phyloP scores from a whole-genome alignment of 2,797 vertebrate species.

The Megaceryle alcyon region DNA sequence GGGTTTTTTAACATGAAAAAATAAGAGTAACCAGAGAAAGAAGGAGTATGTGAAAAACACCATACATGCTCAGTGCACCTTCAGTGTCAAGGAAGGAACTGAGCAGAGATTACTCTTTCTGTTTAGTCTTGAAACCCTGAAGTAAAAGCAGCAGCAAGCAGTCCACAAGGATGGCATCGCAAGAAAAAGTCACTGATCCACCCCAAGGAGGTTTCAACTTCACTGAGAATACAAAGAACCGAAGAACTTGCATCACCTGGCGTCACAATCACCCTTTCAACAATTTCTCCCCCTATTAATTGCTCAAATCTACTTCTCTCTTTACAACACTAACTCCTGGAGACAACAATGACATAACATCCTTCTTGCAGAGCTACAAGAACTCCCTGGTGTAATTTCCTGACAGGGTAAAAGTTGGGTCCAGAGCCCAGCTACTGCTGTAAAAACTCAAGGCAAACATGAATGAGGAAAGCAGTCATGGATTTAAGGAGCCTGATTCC shows the following conservation, averaged over 20 bases:
- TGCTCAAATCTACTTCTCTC: neutral
- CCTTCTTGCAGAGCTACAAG: neutral
- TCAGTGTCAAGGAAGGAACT: neutral
- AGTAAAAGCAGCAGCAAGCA: neutral
- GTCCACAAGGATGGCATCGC: rapidly evolving
- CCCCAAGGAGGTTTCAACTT: neutral
- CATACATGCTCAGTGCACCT: neutral
- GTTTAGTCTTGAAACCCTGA: neutral
- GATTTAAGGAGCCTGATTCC: neutral
- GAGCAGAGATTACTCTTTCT: neutral
- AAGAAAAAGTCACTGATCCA: neutral
- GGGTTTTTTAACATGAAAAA: neutral
- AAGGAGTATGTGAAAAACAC: neutral
- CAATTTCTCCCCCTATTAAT: neutral
- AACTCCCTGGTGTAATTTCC: neutral
- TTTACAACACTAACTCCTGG: neutral
- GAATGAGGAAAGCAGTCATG: neutral
- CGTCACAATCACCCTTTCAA: neutral
- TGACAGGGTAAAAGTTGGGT: neutral
- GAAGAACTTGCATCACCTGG: neutral
- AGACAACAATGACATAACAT: rapidly evolving
- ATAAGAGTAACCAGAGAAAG: neutral
- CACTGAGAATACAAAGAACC: neutral
- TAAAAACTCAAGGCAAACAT: neutral
- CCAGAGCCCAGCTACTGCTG: neutral